Evolutionary conservation across 2,888 invertebrate species (phyloP).

Genomic region (Leptinotarsa peninsularis): DNA sequence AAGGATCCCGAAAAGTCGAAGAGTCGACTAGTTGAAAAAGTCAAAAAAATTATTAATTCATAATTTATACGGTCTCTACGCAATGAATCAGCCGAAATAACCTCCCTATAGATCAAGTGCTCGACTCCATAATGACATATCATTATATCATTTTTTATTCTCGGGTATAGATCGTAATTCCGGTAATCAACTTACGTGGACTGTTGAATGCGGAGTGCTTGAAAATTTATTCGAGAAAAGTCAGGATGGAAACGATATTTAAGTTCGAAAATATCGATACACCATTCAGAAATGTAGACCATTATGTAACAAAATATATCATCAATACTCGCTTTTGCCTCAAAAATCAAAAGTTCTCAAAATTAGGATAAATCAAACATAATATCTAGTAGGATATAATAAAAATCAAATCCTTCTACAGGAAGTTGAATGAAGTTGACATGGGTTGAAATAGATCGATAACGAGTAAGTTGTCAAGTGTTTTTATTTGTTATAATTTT

Average conservation of each 20-base stretch:
- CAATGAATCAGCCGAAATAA: conserved; percentile 16
- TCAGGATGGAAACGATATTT: neutral
- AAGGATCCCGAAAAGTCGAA: conserved; percentile 19
- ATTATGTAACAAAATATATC: no score
- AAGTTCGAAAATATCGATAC: no score
- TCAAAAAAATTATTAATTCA: conserved; percentile 25
- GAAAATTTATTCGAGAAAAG: conserved; percentile 13
- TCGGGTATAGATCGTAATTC: conserved; percentile 17
- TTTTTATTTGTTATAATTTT: no score
- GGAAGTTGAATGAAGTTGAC: no score
- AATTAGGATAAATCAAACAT: no score
- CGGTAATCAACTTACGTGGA: conserved; percentile 1
- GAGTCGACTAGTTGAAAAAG: conserved; percentile 20
- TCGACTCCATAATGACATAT: conserved; percentile 23
- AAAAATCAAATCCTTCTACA: no score
- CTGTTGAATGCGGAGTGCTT: neutral
- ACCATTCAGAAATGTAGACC: no score
- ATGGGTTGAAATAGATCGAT: no score
- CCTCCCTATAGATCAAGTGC: conserved; percentile 15
- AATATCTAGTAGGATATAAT: no score
- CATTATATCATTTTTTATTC: conserved; percentile 10
- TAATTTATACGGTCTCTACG: conserved; percentile 25
- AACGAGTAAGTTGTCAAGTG: no score
- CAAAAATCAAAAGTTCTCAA: no score
- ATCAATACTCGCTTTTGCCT: no score